Evolutionary conservation across 2,113 vertebrate genomes (phyloP).

Genomic region (Pycnonotus jocosus): DNA sequence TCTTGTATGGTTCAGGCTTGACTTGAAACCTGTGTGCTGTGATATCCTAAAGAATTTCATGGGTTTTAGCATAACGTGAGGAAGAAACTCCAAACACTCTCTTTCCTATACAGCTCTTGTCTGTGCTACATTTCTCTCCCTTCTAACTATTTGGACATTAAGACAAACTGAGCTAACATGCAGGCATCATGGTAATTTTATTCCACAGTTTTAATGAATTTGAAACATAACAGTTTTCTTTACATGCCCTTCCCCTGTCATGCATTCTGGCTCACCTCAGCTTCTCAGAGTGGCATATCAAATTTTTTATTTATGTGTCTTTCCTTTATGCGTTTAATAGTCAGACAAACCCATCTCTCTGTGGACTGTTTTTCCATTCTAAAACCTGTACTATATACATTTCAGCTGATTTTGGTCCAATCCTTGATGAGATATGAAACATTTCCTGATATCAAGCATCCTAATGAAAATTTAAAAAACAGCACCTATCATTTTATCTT

Average conservation of each 20-base stretch:
- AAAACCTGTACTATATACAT: neutral
- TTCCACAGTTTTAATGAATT: neutral
- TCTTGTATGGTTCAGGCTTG: neutral
- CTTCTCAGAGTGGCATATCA: neutral
- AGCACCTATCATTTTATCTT: neutral
- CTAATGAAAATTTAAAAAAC: neutral
- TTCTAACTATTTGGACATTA: neutral
- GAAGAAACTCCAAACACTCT: neutral
- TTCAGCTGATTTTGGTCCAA: neutral
- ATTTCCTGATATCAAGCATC: neutral
- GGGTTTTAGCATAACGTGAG: neutral
- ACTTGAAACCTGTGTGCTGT: neutral
- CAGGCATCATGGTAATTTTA: neutral
- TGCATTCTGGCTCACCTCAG: neutral
- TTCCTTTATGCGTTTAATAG: neutral
- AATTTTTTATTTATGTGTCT: neutral
- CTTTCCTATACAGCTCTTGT: neutral
- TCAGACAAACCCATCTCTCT: neutral
- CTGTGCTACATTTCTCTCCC: neutral
- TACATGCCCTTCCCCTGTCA: neutral
- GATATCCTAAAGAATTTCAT: neutral
- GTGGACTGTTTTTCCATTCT: neutral
- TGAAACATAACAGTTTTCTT: neutral
- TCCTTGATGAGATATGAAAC: neutral
- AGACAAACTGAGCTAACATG: neutral